These are phyloP conservation scores for Sinohyriopsis cumingii DNA, from an alignment of 2,888 invertebrate species.

Conservation along the genomic window DNA sequence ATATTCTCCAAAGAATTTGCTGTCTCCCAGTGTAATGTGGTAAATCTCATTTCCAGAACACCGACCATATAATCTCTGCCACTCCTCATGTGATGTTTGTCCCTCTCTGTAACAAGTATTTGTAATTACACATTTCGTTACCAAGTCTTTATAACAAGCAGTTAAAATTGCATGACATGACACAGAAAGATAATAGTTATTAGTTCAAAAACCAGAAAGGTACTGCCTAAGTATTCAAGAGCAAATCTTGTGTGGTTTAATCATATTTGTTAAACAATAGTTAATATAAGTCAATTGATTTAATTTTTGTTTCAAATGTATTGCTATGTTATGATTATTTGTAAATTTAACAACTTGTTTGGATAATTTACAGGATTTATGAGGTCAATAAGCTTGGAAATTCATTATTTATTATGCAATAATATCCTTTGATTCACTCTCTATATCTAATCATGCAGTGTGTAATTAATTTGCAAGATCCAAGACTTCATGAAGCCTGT, in stretches of 20 bases:
- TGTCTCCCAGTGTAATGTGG: constrained; percentile 94
- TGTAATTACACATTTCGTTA: not conserved
- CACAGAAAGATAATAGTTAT: not conserved
- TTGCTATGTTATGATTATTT: too few species aligned
- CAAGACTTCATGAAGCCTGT: too few species aligned
- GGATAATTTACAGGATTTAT: not conserved
- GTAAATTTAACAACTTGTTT: too few species aligned
- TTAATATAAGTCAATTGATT: too few species aligned
- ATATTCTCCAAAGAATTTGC: constrained; percentile 98
- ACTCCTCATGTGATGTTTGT: constrained; percentile 95
- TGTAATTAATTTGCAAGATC: too few species aligned
- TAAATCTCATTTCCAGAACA: constrained; percentile 99
- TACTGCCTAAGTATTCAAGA: not conserved
- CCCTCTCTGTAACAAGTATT: constrained; percentile 83
- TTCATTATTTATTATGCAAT: not conserved
- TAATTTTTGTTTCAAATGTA: too few species aligned
- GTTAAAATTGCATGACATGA: too few species aligned
- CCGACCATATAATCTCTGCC: constrained; percentile 98
- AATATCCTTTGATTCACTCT: not conserved
- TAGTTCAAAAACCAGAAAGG: not conserved
- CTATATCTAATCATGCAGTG: too few species aligned
- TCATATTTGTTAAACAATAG: too few species aligned
- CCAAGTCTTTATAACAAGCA: too few species aligned
- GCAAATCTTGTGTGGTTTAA: not conserved
- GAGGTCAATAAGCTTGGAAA: not conserved